A percentile compares a stretch with the other conserved stretches of the same genome.
Evolutionary conservation across 2,113 vertebrate genomes (phyloP).

Genomic region (Gopherus flavomarginatus): DNA sequence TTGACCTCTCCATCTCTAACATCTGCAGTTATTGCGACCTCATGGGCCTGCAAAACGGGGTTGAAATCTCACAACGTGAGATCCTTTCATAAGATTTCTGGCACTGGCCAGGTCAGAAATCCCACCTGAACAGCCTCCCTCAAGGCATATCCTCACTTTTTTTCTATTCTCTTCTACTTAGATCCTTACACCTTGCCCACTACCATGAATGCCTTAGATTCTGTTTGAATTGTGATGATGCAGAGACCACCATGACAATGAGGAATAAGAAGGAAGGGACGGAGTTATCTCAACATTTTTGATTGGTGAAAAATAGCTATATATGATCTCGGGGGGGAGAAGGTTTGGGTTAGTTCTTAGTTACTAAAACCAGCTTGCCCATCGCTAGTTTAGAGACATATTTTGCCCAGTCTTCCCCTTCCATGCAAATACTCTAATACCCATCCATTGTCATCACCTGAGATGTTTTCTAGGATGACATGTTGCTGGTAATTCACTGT

Average conservation of each 20-base stretch:
- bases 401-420: not conserved
- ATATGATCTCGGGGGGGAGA: not conserved
- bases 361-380: not conserved
- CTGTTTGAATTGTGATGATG: not conserved
- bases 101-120: conserved; percentile 47
- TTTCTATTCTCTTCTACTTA: conserved; percentile 12
- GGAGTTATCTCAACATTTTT: not conserved
- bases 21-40: conserved; percentile 27
- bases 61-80: not conserved
- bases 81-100: not conserved
- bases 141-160: conserved; percentile 23
- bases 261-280: not conserved
- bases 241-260: conserved; percentile 39
- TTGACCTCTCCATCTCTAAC: conserved; percentile 34
- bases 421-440: not conserved
- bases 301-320: not conserved
- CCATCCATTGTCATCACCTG: not conserved
- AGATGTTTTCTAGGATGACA: not conserved
- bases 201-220: not conserved
- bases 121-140: conserved; percentile 43
- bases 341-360: not conserved
- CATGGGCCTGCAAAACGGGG: conserved; percentile 11
- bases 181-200: conserved; percentile 34
- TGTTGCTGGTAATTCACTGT: fast-evolving
- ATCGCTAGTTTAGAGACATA: not conserved